A percentile compares a stretch with the other conserved stretches of the same genome.
phyloP scores from a whole-genome alignment of 2,113 vertebrate species.

The Bos indicus region DNA sequence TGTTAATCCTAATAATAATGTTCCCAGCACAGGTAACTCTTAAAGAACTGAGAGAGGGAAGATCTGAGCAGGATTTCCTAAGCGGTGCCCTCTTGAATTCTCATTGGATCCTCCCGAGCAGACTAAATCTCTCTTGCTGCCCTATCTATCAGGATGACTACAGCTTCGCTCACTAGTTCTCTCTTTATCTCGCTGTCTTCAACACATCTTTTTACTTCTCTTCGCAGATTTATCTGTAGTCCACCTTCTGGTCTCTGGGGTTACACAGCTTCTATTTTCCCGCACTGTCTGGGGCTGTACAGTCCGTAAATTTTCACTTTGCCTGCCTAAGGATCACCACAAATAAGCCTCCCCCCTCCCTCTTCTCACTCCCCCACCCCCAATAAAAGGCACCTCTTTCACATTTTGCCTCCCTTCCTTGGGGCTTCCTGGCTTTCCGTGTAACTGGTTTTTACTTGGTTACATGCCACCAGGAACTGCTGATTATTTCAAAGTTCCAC shows the following conservation, averaged over 20 bases:
- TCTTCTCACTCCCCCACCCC: too few species aligned
- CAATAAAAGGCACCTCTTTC: background rate
- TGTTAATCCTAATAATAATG: background rate
- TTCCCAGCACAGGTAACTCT: background rate
- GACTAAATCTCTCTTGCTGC: constrained; percentile 36
- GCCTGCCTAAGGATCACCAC: constrained; percentile 25
- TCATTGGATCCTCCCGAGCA: constrained; percentile 63
- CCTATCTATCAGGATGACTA: constrained; percentile 39
- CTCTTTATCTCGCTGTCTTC: background rate
- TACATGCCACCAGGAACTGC: constrained; percentile 48
- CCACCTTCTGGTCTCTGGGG: background rate
- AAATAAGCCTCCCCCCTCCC: background rate
- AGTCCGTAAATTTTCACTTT: constrained; percentile 27
- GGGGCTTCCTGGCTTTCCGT: background rate
- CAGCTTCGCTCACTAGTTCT: constrained; percentile 11
- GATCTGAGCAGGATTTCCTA: constrained; percentile 1
- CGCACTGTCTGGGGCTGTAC: background rate
- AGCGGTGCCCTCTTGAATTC: constrained; percentile 36
- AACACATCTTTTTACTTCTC: background rate
- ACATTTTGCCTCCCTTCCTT: background rate
- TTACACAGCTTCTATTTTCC: background rate
- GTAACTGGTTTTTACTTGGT: constrained; percentile 48
- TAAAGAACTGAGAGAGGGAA: background rate
- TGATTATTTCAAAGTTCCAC: constrained; percentile 52
- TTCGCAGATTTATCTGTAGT: background rate